These are phyloP conservation scores for Onychomys torridus DNA, from an alignment of 2,797 vertebrate species.

Conservation along the genomic window DNA sequence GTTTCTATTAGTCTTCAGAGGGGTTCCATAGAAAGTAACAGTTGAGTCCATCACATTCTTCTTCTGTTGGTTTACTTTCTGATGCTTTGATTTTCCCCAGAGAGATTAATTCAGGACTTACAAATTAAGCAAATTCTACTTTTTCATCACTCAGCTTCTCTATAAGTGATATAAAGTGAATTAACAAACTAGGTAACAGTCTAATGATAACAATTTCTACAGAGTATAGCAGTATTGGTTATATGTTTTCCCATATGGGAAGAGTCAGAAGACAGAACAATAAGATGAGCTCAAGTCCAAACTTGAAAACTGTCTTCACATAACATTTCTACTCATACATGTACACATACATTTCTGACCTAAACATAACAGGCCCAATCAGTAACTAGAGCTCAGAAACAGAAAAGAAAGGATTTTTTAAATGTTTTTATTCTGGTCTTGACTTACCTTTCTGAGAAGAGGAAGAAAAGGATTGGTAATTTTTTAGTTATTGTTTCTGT, in stretches of 20 bases:
- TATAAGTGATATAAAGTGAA: neutral
- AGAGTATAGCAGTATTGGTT: neutral
- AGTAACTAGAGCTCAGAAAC: neutral
- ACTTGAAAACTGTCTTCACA: neutral
- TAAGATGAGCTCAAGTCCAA: neutral
- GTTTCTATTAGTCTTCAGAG: slow-evolving; percentile 5
- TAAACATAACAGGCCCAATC: neutral
- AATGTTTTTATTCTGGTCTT: neutral
- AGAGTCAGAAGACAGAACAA: neutral
- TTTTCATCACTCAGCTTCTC: neutral
- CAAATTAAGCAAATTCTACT: slow-evolving; percentile 5
- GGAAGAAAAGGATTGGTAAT: neutral
- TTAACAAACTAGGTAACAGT: neutral
- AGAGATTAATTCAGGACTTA: neutral
- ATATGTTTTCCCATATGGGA: neutral
- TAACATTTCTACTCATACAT: neutral
- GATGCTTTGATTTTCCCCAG: neutral
- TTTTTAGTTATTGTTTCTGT: slow-evolving; percentile 9
- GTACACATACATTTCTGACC: neutral
- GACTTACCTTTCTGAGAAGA: slow-evolving; percentile 8
- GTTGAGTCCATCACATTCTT: neutral
- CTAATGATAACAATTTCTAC: neutral
- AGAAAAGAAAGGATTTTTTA: neutral
- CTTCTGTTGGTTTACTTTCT: neutral
- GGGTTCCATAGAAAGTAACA: neutral